phyloP scores from a whole-genome alignment of 1,140 invertebrate genomes.

The Pygmarrhopalites habei region DNA sequence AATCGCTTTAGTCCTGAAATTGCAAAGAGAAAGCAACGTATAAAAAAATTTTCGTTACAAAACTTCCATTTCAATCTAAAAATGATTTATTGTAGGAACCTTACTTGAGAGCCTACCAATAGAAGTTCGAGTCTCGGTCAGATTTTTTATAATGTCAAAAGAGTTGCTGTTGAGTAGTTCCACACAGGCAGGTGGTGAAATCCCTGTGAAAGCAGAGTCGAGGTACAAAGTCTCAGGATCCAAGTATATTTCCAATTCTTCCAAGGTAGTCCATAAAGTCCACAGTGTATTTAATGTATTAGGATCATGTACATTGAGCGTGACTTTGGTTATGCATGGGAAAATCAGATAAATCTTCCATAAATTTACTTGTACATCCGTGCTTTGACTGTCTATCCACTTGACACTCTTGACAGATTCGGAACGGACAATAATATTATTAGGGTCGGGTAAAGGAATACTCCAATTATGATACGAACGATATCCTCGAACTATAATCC shows the following conservation, averaged over 20 bases:
- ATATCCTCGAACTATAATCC: background rate
- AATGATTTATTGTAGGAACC: too few species aligned
- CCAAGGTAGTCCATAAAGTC: background rate
- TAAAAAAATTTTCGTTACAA: too few species aligned
- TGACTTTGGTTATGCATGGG: background rate
- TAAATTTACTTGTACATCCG: background rate
- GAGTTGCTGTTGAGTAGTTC: too few species aligned
- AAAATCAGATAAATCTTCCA: constrained; percentile 4
- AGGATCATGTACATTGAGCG: background rate
- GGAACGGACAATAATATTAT: background rate
- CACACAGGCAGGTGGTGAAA: too few species aligned
- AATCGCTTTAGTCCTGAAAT: too few species aligned
- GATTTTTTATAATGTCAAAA: too few species aligned
- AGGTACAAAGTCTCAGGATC: background rate
- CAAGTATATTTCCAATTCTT: constrained; percentile 5
- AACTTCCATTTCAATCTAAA: too few species aligned
- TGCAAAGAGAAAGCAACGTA: too few species aligned
- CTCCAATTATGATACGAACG: constrained; percentile 2
- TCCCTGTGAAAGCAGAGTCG: constrained; percentile 1
- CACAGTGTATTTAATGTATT: background rate
- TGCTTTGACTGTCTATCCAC: background rate
- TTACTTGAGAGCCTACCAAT: too few species aligned
- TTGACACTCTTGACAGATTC: background rate
- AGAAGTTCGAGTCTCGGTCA: too few species aligned
- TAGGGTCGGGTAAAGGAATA: constrained; percentile 1